Evolutionary conservation across 2,888 invertebrate species (phyloP), one percentile per base, ranked within the genome.

Genomic region (Craniophora ligustri): DNA sequence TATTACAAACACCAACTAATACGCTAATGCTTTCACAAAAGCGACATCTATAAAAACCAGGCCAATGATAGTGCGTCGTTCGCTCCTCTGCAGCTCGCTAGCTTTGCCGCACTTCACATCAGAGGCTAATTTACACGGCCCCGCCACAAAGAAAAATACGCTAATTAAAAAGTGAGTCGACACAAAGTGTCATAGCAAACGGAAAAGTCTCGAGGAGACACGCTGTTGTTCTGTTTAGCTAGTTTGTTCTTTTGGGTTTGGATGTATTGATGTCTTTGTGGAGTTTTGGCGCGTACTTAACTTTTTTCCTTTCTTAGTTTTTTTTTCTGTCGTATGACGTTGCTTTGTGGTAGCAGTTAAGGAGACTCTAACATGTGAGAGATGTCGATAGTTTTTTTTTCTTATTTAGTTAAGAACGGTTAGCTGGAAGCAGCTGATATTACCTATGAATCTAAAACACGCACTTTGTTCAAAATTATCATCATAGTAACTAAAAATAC

Each of bases 141-240:
- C 76, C 67, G 80, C 81, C 82, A 91, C 92, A 92, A 92, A 93
- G 92, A 88, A 84, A 87, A 89, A 88, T 86, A 84, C 87, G 91
- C 92, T 93, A 92, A 93, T 93, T 92, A 92, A 93, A 92, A 93
- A 90, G 77, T 80, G 88, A 87, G 84, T 81, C 88, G 83, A 84
- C 89, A 88, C 90, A 92, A 89, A 91, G 90, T 91, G 91, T 86
- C 85, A 82, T 79, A 62, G 82, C 85, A 79, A 82, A 85, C 83
- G 84, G 79, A 74, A 76, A 78, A 78, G 77, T 74, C 79, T 72
- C 66, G 59, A 41, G 55, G 47, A 65, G 59, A 56, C 56, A 51
- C 65, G 41, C 59, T 49, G 45, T 63, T 60, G 54, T 59, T 62
- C 61, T 63, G 58, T 57, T 51, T 65, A 54, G 64, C 50, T 63